Conservation (phyloP, 2,888 invertebrate species). For the Cephus spinipes region DNA sequence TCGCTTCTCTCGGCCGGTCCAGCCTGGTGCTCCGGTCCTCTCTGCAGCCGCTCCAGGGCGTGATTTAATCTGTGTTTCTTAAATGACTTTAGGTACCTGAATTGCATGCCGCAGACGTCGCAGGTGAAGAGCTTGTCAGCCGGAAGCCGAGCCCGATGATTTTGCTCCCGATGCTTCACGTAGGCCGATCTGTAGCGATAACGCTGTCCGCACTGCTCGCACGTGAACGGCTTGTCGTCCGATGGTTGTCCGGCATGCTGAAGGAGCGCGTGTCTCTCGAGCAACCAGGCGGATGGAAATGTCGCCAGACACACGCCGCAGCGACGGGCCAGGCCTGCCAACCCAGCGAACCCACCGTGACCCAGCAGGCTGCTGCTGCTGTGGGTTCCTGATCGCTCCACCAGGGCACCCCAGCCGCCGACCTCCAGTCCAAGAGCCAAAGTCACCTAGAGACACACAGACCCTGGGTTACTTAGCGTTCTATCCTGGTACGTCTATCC, state of each 20-base stretch:
- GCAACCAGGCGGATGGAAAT: constrained; percentile 88
- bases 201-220: constrained; percentile 92
- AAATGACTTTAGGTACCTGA: constrained; percentile 88
- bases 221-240: constrained; percentile 90
- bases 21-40: constrained; percentile 60
- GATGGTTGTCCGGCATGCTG: constrained; percentile 79
- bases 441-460: constrained; percentile 54
- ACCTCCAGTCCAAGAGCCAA: constrained; percentile 64
- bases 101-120: constrained; percentile 93
- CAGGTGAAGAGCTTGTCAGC: constrained; percentile 92
- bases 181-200: constrained; percentile 89
- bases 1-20: constrained; percentile 70
- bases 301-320: constrained; percentile 88
- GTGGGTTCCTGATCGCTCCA: constrained; percentile 54
- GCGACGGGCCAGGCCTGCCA: constrained; percentile 68
- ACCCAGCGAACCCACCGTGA: constrained; percentile 52
- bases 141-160: constrained; percentile 86
- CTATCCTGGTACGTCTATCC: background rate
- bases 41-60: constrained; percentile 84
- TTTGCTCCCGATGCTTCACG: constrained; percentile 87
- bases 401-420: constrained; percentile 67
- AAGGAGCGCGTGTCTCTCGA: constrained; percentile 86
- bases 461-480: background rate
- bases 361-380: constrained; percentile 61
- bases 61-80: constrained; percentile 91